Evolutionary conservation across 2,888 invertebrate genomes (phyloP).

Genomic region (Rugalucina vietnamica): DNA sequence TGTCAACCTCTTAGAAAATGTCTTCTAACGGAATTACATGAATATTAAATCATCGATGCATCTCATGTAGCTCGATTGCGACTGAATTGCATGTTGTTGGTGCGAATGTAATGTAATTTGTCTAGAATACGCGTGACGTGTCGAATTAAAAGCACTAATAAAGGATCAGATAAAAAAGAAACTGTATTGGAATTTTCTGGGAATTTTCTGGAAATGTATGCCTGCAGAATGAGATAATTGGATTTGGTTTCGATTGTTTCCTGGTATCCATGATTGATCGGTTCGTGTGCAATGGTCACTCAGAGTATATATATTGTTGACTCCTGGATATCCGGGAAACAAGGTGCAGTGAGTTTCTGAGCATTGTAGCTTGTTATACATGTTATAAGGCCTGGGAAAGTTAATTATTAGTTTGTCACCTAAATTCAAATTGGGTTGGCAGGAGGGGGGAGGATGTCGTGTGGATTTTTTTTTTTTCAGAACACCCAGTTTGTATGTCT

Average conservation of each 20-base stretch:
- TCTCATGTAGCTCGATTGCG: neutral
- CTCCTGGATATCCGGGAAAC: neutral
- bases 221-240: neutral
- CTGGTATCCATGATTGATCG: neutral
- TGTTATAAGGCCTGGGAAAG: too few species aligned
- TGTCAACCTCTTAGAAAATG: conserved; percentile 9
- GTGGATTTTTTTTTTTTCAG: too few species aligned
- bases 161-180: neutral
- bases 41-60: neutral
- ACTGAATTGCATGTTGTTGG: neutral
- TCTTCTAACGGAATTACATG: neutral
- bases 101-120: neutral
- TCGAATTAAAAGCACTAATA: neutral
- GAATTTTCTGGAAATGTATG: neutral
- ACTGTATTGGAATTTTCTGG: neutral
- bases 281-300: neutral
- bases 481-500: too few species aligned
- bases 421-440: too few species aligned
- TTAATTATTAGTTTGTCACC: too few species aligned
- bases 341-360: neutral
- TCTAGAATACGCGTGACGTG: neutral
- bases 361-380: too few species aligned
- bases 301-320: conserved; percentile 1
- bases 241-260: neutral
- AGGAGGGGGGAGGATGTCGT: too few species aligned